These are phyloP conservation scores for Aphelenchoides besseyi DNA, from an alignment of 1,140 invertebrate genomes.

Conservation along the genomic window DNA sequence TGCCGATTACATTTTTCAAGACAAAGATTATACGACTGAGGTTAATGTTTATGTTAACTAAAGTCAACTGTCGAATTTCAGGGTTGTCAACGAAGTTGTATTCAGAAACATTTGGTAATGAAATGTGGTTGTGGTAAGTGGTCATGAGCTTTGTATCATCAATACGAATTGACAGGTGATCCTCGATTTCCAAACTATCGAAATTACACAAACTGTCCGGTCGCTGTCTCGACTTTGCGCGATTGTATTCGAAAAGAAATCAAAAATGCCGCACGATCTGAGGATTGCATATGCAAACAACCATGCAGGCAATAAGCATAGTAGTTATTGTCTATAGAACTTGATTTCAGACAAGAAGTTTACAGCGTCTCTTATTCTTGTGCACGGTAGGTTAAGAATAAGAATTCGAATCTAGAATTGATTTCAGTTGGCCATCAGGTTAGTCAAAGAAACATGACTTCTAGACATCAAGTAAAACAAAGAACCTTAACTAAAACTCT, in stretches of 20 bases:
- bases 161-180: conserved; percentile 18
- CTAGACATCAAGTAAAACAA: too few relatives aligned
- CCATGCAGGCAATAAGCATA: conserved; percentile 60
- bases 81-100: conserved; percentile 59
- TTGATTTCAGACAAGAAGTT: too few relatives aligned
- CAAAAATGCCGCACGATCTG: conserved; percentile 37
- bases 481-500: too few relatives aligned
- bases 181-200: conserved; percentile 55
- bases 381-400: conserved; percentile 33
- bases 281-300: conserved; percentile 49
- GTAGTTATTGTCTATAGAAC: too few relatives aligned
- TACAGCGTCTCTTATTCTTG: conserved; percentile 59
- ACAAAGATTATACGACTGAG: conserved; percentile 61
- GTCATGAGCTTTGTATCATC: neutral
- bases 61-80: conserved; percentile 28
- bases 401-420: too few relatives aligned
- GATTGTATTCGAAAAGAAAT: conserved; percentile 55
- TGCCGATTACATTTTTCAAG: conserved; percentile 54
- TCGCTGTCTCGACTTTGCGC: conserved; percentile 53
- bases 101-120: conserved; percentile 52
- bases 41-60: conserved; percentile 22
- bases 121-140: conserved; percentile 54
- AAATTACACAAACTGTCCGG: conserved; percentile 56
- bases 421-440: too few relatives aligned
- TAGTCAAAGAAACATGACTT: too few relatives aligned